These are phyloP conservation scores for Macrobrachium rosenbergii DNA, from an alignment of 1,140 invertebrate genomes.

Conservation along the genomic window DNA sequence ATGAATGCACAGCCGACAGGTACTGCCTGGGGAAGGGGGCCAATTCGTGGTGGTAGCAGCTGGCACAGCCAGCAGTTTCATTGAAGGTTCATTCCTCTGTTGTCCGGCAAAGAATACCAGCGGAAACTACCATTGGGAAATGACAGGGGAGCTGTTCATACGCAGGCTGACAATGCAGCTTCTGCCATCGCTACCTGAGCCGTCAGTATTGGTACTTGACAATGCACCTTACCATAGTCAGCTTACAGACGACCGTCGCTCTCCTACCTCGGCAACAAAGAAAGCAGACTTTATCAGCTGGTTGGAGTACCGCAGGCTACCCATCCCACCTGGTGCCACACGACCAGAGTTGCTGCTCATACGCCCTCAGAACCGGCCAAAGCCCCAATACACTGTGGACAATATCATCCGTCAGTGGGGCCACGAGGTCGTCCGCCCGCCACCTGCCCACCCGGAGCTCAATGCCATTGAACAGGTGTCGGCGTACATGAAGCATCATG, in stretches of 20 bases:
- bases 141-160: not conserved
- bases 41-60: not conserved
- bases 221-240: not conserved
- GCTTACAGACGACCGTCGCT: too few species aligned
- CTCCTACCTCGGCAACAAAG: too few species aligned
- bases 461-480: too few species aligned
- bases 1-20: not conserved
- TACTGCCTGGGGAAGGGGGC: not conserved
- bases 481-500: too few species aligned
- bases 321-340: slow-evolving; percentile 4
- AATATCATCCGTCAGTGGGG: too few species aligned
- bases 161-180: not conserved
- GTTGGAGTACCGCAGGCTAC: not conserved
- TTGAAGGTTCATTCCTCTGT: not conserved
- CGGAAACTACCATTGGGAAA: slow-evolving; percentile 12
- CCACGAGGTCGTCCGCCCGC: too few species aligned
- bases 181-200: not conserved
- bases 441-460: too few species aligned
- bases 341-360: not conserved
- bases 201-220: slow-evolving; percentile 19
- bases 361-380: too few species aligned
- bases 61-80: slow-evolving; percentile 5
- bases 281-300: too few species aligned
- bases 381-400: too few species aligned
- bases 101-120: not conserved